Percentiles rank a stretch among this genome's conserved stretches.
Evolutionary conservation across 1,140 invertebrate genomes (phyloP).

Genomic region (Dendroctonus ponderosae): DNA sequence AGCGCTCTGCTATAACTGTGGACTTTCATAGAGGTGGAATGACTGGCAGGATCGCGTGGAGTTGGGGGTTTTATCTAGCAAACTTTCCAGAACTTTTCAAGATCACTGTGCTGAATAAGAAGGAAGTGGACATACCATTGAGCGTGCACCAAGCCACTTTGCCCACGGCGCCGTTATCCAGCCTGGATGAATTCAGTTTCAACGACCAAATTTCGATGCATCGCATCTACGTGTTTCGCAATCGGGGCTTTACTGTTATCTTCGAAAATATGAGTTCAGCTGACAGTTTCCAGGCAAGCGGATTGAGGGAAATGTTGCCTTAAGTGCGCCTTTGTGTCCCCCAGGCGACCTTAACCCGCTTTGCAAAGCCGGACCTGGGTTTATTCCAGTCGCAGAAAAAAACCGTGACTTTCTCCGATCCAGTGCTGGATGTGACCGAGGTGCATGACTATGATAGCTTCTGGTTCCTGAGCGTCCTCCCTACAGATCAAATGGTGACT

Average conservation of each 20-base stretch:
- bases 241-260: conserved; percentile 24
- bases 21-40: too few relatives aligned
- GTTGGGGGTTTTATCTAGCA: too few relatives aligned
- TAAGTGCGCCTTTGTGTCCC: neutral
- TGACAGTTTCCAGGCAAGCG: conserved; percentile 20
- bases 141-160: conserved; percentile 14
- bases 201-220: conserved; percentile 26
- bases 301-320: neutral
- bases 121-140: too few relatives aligned
- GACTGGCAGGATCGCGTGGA: too few relatives aligned
- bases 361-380: conserved; percentile 23
- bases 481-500: conserved; percentile 15
- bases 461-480: conserved; percentile 32
- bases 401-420: neutral
- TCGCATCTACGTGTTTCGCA: conserved; percentile 25
- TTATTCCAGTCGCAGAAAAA: conserved; percentile 17
- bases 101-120: too few relatives aligned
- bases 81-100: too few relatives aligned
- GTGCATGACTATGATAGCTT: conserved; percentile 21
- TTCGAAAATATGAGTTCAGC: conserved; percentile 17
- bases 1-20: neutral
- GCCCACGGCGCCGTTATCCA: neutral
- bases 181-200: conserved; percentile 1
- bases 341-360: conserved; percentile 22
- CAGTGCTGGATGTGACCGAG: neutral